These are phyloP conservation scores for Pocillopora damicornis DNA, from an alignment of 64 coral and sea anemone species.

Conservation along the genomic window DNA sequence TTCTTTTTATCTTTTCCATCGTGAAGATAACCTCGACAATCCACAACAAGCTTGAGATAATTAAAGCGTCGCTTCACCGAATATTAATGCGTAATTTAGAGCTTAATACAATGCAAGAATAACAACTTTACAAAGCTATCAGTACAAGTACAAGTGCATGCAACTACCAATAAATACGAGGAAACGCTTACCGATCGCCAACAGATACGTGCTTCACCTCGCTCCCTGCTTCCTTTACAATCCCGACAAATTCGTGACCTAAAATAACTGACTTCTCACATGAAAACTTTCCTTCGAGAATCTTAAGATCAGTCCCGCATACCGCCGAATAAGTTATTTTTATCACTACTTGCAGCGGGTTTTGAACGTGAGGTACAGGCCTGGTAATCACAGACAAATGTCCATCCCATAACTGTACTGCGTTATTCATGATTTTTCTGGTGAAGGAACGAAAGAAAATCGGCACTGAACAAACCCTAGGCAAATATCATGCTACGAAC, in stretches of 20 bases:
- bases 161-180: too few relatives aligned
- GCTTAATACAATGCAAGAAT: too few relatives aligned
- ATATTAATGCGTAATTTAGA: too few relatives aligned
- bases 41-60: too few relatives aligned
- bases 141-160: background rate
- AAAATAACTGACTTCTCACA: constrained; percentile 85
- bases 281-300: constrained; percentile 68
- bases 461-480: background rate
- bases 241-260: constrained; percentile 87
- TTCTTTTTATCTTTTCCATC: too few relatives aligned
- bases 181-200: constrained; percentile 75
- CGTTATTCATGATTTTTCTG: constrained; percentile 64
- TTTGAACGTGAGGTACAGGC: constrained; percentile 77
- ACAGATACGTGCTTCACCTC: constrained; percentile 77
- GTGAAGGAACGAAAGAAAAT: background rate
- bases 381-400: constrained; percentile 80
- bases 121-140: background rate
- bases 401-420: constrained; percentile 80
- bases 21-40: too few relatives aligned
- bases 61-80: too few relatives aligned
- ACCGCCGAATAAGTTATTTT: constrained; percentile 87
- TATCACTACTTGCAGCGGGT: constrained; percentile 65
- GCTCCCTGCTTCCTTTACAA: constrained; percentile 75
- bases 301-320: constrained; percentile 77
- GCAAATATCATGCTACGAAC: background rate